Conservation (phyloP, 2,797 vertebrate species). For the Gambelia wislizenii region DNA sequence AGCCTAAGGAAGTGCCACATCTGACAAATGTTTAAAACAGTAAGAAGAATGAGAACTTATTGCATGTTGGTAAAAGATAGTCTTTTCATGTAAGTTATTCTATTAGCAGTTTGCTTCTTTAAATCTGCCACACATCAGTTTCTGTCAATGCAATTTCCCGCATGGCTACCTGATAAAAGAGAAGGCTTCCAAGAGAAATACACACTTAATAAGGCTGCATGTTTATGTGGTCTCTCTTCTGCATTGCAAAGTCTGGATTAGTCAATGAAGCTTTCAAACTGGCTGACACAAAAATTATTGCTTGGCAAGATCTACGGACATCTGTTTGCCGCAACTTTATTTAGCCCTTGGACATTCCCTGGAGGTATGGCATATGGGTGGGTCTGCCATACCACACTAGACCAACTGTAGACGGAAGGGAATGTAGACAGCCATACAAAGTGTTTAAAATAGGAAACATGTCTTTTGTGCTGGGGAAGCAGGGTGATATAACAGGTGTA, state of each 20-base stretch:
- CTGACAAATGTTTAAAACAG: slow-evolving; percentile 10
- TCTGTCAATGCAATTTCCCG: slow-evolving; percentile 26
- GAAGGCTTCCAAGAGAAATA: slow-evolving; percentile 27
- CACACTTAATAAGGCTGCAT: slow-evolving; percentile 33
- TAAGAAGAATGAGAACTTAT: not conserved
- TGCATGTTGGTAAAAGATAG: not conserved
- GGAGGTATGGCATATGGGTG: slow-evolving; percentile 47
- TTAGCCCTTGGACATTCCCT: slow-evolving; percentile 67
- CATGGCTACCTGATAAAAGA: slow-evolving; percentile 33
- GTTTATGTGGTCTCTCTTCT: slow-evolving; percentile 44
- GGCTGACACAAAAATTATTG: slow-evolving; percentile 49
- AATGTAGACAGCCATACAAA: slow-evolving; percentile 76
- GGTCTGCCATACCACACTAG: slow-evolving; percentile 47
- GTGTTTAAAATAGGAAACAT: slow-evolving; percentile 75
- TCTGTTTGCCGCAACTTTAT: slow-evolving; percentile 72
- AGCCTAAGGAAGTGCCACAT: not conserved
- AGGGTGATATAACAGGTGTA: slow-evolving; percentile 76
- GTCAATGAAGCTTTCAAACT: slow-evolving; percentile 58
- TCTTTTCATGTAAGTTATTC: slow-evolving; percentile 21
- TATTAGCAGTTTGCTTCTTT: not conserved
- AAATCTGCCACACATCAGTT: slow-evolving; percentile 22
- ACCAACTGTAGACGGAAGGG: slow-evolving; percentile 75
- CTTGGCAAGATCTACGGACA: slow-evolving; percentile 63
- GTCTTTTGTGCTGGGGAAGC: slow-evolving; percentile 58
- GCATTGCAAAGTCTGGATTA: slow-evolving; percentile 49